Evolutionary conservation across 2,888 invertebrate genomes (phyloP), one percentile per base, ranked within the genome.

Genomic region (Drosophila aldrichi): DNA sequence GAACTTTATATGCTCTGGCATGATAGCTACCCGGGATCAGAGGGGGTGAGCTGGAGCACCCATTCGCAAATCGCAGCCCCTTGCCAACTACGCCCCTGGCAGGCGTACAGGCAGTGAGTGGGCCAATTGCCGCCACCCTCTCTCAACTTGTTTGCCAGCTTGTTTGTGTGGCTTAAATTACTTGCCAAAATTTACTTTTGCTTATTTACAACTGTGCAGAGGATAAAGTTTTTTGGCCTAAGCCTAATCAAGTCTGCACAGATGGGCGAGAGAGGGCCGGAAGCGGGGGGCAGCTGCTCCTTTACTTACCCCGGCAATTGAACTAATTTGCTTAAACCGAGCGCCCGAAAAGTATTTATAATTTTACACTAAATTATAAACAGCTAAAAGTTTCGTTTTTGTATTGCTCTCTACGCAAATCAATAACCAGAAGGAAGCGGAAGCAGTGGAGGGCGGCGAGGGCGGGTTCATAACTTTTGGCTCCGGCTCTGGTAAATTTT

Each of bases 151-250:
- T 85, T 85, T 90, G 90, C 84, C 84, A 85, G 90, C 84, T 86
- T 88, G 90, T 89, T 90, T 85, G 90, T 85, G 84, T 90, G 84
- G 84, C 90, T 85, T 85, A 90, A 90, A 86, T 86, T 86, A 89
- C 85, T 86, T 86, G 88, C 90, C 85, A 85, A 85, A 89, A 86
- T 90, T 86, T 90, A 90, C 90, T 86, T 86, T 77, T 85, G 79
- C 83, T 90, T 89, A 90, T 91, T 90, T 89, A 90, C 88, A 88
- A 82, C 87, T 87, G 88, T 82, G 88, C 88, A 82, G 81, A 91
- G 91, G 90, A 91, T 91, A 88, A 90, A 91, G 90, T 91, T 90
- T 90, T 90, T 85, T 77, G 82, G 84, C 90, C 90, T 88, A 91
- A 90, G 91, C 90, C 92, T 91, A 90, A 91, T 91, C 90, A 91